Evolutionary conservation across 1,140 invertebrate species (phyloP).

Genomic region (Ladona fulva): DNA sequence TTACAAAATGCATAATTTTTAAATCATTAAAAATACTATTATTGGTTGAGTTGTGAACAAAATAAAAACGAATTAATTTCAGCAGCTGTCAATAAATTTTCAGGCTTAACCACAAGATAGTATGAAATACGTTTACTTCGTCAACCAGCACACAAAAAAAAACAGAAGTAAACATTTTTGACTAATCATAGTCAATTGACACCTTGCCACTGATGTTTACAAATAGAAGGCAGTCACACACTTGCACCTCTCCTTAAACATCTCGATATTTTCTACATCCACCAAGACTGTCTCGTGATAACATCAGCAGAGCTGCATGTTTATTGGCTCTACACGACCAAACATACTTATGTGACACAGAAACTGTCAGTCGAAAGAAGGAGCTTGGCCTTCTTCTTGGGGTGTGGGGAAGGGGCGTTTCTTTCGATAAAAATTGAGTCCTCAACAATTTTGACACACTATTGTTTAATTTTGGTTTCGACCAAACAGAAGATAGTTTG

Average conservation of each 20-base stretch:
- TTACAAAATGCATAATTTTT: too few relatives aligned
- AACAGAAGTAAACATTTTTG: neutral
- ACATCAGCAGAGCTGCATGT: neutral
- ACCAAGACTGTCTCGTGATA: neutral
- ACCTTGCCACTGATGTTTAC: neutral
- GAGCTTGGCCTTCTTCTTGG: too few relatives aligned
- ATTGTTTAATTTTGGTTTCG: too few relatives aligned
- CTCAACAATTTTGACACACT: neutral
- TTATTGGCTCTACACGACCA: neutral
- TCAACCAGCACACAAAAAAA: neutral
- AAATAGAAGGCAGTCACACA: neutral
- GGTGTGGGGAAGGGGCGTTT: too few relatives aligned
- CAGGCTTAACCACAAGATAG: neutral
- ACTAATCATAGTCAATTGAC: neutral
- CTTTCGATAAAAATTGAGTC: neutral
- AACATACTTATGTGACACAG: neutral
- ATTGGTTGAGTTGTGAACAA: too few relatives aligned
- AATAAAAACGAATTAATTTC: neutral
- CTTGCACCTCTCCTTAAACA: neutral
- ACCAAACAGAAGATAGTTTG: neutral
- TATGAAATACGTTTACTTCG: neutral
- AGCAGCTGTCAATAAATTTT: neutral
- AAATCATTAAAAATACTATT: too few relatives aligned
- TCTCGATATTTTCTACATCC: too few relatives aligned
- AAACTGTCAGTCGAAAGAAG: too few relatives aligned